Evolutionary conservation across 2,113 vertebrate species (phyloP), one percentile per base, ranked within the genome.

Genomic region (Phylloscopus trochilus): DNA sequence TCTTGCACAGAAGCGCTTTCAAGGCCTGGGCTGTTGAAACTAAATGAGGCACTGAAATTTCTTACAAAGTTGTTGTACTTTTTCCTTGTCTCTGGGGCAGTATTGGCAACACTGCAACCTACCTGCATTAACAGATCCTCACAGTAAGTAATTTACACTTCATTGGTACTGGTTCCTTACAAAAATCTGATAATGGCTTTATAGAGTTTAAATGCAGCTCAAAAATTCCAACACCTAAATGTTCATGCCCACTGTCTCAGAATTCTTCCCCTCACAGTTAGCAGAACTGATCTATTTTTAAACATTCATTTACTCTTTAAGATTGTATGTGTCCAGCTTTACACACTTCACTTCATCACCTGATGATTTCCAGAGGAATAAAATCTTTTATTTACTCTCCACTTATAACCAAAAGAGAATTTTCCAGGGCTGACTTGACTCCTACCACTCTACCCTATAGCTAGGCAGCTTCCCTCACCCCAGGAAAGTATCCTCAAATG

Each of bases 301-400:
- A 74, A 72, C 24, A 74, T 39, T 30, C 73, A 59, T 92, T 93
- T 96, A 89, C 69, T 83, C 35, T 81, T 81, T 49, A 43, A 81
- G 64, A 59, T 67, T 9, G 5, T 75, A 7, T 27, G 44, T 64
- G 68, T 86, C 83, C 86, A 89, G 43, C 35, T 90, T 86, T 90
- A 81, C 31, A 83, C 33, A 73, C 43, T 83, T 90, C 64, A 72
- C 43, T 87, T 96, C 58, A 92, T 86, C 56, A 90, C 60, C 68
- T 78, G 52, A 87, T 91, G 47, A 78, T 56, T 93, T 94, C 60
- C 73, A 93, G 64, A 81, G 51, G 13, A 95, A 86, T 86, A 88
- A 92, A 92, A 58, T n/a, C 21, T 80, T 88, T 83, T 46, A 77
- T 70, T 93, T 94, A 86, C 69, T 84, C 56, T 78, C 59, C 31